A percentile compares a stretch with the other conserved stretches of the same genome.
Evolutionary conservation across 2,888 invertebrate genomes (phyloP).

Genomic region (Pocota personata): DNA sequence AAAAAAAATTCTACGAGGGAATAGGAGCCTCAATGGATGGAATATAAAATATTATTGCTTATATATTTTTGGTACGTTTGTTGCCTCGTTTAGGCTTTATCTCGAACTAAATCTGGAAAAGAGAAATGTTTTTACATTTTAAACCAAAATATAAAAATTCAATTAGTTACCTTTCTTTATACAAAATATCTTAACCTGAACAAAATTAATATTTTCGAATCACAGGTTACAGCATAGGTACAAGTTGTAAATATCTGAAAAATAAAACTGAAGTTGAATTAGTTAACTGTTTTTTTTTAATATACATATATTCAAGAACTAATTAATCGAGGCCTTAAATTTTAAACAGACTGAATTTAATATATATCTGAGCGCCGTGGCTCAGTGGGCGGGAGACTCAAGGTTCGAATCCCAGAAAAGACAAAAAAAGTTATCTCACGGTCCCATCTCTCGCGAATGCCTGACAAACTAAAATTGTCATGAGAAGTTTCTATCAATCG

Average conservation of each 20-base stretch:
- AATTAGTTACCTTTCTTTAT: neutral
- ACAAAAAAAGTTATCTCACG: no score
- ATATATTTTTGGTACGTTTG: neutral
- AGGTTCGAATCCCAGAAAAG: no score
- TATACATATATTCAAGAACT: no score
- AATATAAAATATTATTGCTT: neutral
- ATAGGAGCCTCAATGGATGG: neutral
- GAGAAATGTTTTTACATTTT: neutral
- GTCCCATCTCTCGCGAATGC: no score
- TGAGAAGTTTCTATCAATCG: no score
- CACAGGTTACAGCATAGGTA: neutral
- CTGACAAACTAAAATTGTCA: no score
- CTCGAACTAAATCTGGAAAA: neutral
- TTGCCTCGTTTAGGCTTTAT: neutral
- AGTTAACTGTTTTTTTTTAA: no score
- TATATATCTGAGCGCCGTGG: no score
- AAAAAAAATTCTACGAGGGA: neutral
- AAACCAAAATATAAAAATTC: neutral
- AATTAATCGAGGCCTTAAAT: no score
- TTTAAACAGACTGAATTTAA: no score
- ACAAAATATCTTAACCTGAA: neutral
- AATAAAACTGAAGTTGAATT: neutral
- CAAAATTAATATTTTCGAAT: neutral
- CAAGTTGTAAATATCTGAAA: slow-evolving; percentile 3
- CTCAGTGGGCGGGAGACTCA: no score